A percentile compares a stretch with the other conserved stretches of the same genome.
Evolutionary conservation across 2,113 vertebrate genomes (phyloP).

Genomic region (Emydura subglobosa): DNA sequence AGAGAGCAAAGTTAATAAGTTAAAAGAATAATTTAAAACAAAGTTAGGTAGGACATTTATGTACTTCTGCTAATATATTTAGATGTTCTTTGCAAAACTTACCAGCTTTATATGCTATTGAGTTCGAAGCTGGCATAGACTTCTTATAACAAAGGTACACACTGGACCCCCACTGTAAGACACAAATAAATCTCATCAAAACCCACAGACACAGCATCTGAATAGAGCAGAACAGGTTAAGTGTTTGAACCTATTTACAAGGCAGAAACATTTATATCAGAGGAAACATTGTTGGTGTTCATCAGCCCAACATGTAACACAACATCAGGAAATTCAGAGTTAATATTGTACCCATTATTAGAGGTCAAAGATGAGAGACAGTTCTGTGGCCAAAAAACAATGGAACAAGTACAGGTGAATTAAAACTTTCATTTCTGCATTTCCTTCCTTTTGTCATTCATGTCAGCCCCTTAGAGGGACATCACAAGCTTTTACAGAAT

Average conservation of each 20-base stretch:
- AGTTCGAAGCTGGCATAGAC: slow-evolving; percentile 95
- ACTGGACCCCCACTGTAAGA: slow-evolving; percentile 96
- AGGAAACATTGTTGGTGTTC: not conserved
- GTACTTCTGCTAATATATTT: not conserved
- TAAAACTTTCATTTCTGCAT: not conserved
- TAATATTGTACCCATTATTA: not conserved
- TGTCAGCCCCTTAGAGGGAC: accelerated
- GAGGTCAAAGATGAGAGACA: not conserved
- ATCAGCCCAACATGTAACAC: not conserved
- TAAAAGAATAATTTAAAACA: not conserved
- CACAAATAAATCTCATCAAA: slow-evolving; percentile 30
- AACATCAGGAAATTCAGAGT: not conserved
- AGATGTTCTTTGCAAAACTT: slow-evolving; percentile 72
- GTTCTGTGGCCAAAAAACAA: not conserved
- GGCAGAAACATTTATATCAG: not conserved
- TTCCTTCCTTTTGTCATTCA: not conserved
- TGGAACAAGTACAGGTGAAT: not conserved
- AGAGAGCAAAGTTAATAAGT: not conserved
- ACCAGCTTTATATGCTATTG: slow-evolving; percentile 97
- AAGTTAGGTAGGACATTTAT: not conserved
- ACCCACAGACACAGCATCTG: not conserved
- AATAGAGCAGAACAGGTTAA: not conserved
- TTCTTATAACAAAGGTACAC: slow-evolving; percentile 99
- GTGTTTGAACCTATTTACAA: not conserved
- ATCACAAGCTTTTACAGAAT: not conserved